Percentiles rank a stretch among this genome's conserved stretches.
These are phyloP conservation scores for Neodon shergylaensis DNA, from an alignment of 2,113 vertebrate species.

Conservation along the genomic window DNA sequence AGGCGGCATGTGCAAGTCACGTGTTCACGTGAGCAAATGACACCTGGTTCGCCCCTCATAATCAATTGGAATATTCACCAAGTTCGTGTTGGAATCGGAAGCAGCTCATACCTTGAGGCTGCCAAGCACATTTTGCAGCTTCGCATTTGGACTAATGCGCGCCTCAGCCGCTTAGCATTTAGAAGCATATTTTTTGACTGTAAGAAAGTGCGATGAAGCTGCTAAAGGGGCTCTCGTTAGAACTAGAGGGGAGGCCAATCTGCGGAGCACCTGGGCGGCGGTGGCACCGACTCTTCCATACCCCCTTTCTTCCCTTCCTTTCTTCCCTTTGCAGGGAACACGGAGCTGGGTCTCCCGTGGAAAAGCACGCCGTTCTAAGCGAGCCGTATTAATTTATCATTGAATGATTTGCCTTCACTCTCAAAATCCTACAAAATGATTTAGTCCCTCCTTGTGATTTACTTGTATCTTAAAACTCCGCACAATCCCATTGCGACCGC, in stretches of 20 bases:
- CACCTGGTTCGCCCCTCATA: conserved; percentile 73
- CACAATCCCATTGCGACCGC: conserved; percentile 67
- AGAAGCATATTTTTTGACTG: conserved; percentile 74
- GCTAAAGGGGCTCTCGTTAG: conserved; percentile 69
- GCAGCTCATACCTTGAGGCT: conserved; percentile 78
- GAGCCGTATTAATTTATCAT: conserved; percentile 78
- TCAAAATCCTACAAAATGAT: conserved; percentile 83
- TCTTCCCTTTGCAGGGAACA: background rate
- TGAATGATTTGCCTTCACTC: conserved; percentile 80
- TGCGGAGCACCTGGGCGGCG: conserved; percentile 44
- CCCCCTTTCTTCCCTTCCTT: background rate
- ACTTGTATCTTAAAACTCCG: conserved; percentile 84
- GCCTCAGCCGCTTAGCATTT: conserved; percentile 72
- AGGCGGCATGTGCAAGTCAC: conserved; percentile 78
- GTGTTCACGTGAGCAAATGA: conserved; percentile 80
- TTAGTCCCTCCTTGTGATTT: conserved; percentile 80
- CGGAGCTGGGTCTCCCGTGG: background rate
- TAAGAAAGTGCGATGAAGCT: conserved; percentile 73
- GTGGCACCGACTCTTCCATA: background rate
- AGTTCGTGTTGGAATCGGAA: conserved; percentile 75
- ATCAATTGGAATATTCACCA: conserved; percentile 78
- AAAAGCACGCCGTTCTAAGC: conserved; percentile 23
- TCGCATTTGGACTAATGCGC: conserved; percentile 74
- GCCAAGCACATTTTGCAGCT: conserved; percentile 73
- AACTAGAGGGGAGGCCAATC: conserved; percentile 34